Conservation (phyloP, 2,113 vertebrate species). For the Aegotheles bennettii region DNA sequence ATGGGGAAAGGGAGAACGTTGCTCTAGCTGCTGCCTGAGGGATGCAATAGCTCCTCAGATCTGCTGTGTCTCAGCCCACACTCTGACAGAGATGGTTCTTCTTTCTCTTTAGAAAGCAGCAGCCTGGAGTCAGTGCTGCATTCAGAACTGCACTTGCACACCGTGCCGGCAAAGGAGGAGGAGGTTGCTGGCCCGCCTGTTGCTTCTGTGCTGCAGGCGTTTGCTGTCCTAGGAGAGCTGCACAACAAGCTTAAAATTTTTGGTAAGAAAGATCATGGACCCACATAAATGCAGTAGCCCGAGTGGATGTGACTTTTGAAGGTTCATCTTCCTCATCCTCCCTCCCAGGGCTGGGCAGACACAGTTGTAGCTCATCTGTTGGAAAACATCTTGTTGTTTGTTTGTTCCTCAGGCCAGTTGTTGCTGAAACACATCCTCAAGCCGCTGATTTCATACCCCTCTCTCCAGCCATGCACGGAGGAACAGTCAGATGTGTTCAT, state of each 20-base stretch:
- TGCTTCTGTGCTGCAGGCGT: slow-evolving; percentile 81
- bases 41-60: background rate
- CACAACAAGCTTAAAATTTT: slow-evolving; percentile 86
- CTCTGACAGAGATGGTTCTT: background rate
- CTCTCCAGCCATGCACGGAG: slow-evolving; percentile 74
- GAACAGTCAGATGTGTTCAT: slow-evolving; percentile 65
- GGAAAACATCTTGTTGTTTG: background rate
- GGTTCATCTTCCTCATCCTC: too few species aligned
- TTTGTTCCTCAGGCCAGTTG: slow-evolving; percentile 78
- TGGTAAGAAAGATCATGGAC: slow-evolving; percentile 72
- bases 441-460: slow-evolving; percentile 79
- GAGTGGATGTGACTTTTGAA: rapidly evolving
- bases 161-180: slow-evolving; percentile 50
- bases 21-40: background rate
- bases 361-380: too few species aligned
- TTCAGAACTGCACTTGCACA: slow-evolving; percentile 79
- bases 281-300: background rate
- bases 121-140: slow-evolving; percentile 73
- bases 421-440: slow-evolving; percentile 87
- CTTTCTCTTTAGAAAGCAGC: slow-evolving; percentile 68
- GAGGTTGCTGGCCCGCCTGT: slow-evolving; percentile 53
- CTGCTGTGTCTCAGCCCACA: rapidly evolving
- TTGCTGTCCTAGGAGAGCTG: slow-evolving; percentile 88
- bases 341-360: too few species aligned
- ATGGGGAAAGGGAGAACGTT: background rate